phyloP scores from a whole-genome alignment of 2,797 vertebrate species.

The Myripristis murdjan region DNA sequence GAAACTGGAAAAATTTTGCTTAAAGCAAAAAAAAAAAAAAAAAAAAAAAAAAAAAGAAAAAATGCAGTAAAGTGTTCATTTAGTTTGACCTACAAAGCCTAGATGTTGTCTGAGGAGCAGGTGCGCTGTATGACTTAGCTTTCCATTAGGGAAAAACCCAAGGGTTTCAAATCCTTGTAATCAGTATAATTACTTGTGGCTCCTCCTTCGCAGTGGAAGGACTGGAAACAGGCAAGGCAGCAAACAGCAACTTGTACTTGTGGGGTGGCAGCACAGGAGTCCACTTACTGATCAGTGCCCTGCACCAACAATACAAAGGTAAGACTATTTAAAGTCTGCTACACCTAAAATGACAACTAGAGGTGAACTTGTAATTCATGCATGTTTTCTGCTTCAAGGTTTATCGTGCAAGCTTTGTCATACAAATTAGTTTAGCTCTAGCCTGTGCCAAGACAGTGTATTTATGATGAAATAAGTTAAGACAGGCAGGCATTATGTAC shows the following conservation, averaged over 20 bases:
- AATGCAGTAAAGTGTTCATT: too few species aligned
- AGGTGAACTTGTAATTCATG: slow-evolving; percentile 7
- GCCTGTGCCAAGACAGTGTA: not conserved
- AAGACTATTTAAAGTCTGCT: slow-evolving; percentile 24
- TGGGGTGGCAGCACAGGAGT: slow-evolving; percentile 63
- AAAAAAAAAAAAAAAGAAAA: too few species aligned
- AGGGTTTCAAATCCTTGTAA: slow-evolving; percentile 80
- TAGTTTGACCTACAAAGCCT: not conserved
- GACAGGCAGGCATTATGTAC: not conserved
- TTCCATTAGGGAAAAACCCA: slow-evolving; percentile 75
- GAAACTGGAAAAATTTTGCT: slow-evolving; percentile 10
- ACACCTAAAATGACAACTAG: not conserved
- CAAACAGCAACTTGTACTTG: slow-evolving; percentile 75
- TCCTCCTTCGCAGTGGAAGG: slow-evolving; percentile 90
- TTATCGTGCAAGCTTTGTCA: not conserved
- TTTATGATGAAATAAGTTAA: not conserved
- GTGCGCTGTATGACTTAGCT: slow-evolving; percentile 69
- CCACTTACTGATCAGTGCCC: slow-evolving; percentile 54
- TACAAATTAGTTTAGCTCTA: too few species aligned
- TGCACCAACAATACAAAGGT: slow-evolving; percentile 65
- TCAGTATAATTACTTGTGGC: slow-evolving; percentile 84
- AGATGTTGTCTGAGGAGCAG: slow-evolving; percentile 63
- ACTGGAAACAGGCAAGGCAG: slow-evolving; percentile 73
- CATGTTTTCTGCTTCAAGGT: not conserved
- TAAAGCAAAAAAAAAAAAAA: slow-evolving; percentile 1